phyloP scores from a whole-genome alignment of 2,888 invertebrate genomes.

The Pelosia muscerda region DNA sequence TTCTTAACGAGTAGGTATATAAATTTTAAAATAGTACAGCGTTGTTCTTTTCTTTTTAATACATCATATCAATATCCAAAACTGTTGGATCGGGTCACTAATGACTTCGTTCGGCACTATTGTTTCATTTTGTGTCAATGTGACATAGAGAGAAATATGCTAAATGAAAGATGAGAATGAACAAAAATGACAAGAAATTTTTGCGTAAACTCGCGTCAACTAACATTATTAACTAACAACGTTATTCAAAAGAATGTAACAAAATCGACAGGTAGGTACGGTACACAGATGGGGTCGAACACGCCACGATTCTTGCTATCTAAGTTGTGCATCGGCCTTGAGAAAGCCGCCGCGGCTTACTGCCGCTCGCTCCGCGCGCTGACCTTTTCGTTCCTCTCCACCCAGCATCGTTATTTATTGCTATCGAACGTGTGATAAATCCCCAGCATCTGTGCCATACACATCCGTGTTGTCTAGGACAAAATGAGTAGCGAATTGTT shows the following conservation, averaged over 20 bases:
- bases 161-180: too few species aligned
- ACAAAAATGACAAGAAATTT: too few species aligned
- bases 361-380: constrained; percentile 62
- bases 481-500: constrained; percentile 61
- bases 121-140: too few species aligned
- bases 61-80: too few species aligned
- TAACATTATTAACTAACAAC: neutral
- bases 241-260: constrained; percentile 43
- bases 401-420: constrained; percentile 74
- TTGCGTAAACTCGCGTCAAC: neutral
- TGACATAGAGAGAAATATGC: too few species aligned
- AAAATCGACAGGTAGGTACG: constrained; percentile 50
- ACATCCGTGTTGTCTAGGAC: constrained; percentile 75
- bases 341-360: constrained; percentile 64
- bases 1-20: too few species aligned
- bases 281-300: constrained; percentile 72
- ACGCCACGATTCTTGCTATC: constrained; percentile 70
- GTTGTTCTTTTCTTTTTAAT: too few species aligned
- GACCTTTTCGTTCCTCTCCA: constrained; percentile 73
- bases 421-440: constrained; percentile 73
- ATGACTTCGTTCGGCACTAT: too few species aligned
- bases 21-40: too few species aligned
- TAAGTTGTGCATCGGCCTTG: constrained; percentile 79
- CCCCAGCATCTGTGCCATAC: constrained; percentile 66
- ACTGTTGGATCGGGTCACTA: too few species aligned